phyloP scores from a whole-genome alignment of 2,797 vertebrate genomes.

The Hapalemur alaotrensis region DNA sequence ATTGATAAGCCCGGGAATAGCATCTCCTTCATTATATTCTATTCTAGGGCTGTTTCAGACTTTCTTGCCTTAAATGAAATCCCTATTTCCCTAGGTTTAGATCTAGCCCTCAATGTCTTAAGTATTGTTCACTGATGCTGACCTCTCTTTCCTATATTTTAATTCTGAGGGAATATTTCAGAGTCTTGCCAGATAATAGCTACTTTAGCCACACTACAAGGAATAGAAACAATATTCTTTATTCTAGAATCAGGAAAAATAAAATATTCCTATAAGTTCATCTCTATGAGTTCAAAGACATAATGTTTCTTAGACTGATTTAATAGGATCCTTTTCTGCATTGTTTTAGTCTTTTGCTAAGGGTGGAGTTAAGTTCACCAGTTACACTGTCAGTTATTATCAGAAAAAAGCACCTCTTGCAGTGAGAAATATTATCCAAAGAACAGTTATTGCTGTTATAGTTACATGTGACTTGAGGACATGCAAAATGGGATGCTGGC shows the following conservation, averaged over 20 bases:
- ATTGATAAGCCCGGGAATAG: not conserved
- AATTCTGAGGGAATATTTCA: not conserved
- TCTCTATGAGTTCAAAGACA: not conserved
- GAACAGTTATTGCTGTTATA: not conserved
- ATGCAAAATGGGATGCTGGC: not conserved
- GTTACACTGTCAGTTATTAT: not conserved
- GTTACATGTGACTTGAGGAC: not conserved
- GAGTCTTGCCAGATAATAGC: not conserved
- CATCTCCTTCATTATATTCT: not conserved
- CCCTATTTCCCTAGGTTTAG: not conserved
- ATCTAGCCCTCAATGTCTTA: not conserved
- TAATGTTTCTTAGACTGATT: not conserved
- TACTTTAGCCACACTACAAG: not conserved
- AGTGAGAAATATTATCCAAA: not conserved
- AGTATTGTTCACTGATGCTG: not conserved
- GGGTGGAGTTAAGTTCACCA: not conserved
- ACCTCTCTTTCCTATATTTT: not conserved
- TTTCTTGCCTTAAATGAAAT: not conserved
- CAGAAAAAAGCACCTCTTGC: not conserved
- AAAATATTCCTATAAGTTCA: not conserved
- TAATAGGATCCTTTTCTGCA: not conserved
- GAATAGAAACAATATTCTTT: not conserved
- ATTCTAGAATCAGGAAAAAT: not conserved
- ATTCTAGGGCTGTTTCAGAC: not conserved
- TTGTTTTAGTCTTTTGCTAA: not conserved